Evolutionary conservation across 1,140 invertebrate genomes (phyloP), one percentile per base, ranked within the genome.

Genomic region (Orchesella cincta): DNA sequence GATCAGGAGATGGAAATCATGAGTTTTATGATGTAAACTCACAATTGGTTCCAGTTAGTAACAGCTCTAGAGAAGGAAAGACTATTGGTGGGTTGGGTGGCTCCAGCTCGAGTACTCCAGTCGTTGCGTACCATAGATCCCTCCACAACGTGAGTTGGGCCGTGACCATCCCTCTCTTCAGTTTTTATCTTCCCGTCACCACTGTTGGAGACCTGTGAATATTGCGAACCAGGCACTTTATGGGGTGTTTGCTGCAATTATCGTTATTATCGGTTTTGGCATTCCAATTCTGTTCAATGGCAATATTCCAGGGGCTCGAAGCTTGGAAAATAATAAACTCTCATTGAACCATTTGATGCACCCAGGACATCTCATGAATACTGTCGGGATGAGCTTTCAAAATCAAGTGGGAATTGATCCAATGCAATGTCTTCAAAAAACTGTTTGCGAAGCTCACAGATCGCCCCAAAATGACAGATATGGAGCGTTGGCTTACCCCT

Each of bases 341-440:
- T 8, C 71, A 23, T 26, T 79, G n/a, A 64, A 76, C 18, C 34
- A 78, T 35, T 74, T 81, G 12, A 76, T 81, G 73, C 35, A 33
- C n/a, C 34, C 76, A 16, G 57, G 62, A 0, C 36, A 79, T 34
- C 54, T 81, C 0, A 36, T 78, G 1, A 81, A 81, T 34, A 77
- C 78, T 18, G 78, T 81, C 72, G 80, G 77, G n/a, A 67, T 77
- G 0, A 77, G 77, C 36, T 57, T 81, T 20, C 72, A 33, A 5
- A 81, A 81, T 52, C 70, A 81, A 76, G 76, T 81, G 14, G 80
- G 80, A 33, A 39, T 81, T 16, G 80, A 81, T 71, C 54, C 74
- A 2, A 67, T 72, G 14, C 73, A 77, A 51, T 81, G 80, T 54
- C 51, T 81, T 28, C 75, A 81, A 34, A 81, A 81, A 74, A 78